Conservation (phyloP, 2,888 invertebrate species). For the Temnothorax unifasciatus region DNA sequence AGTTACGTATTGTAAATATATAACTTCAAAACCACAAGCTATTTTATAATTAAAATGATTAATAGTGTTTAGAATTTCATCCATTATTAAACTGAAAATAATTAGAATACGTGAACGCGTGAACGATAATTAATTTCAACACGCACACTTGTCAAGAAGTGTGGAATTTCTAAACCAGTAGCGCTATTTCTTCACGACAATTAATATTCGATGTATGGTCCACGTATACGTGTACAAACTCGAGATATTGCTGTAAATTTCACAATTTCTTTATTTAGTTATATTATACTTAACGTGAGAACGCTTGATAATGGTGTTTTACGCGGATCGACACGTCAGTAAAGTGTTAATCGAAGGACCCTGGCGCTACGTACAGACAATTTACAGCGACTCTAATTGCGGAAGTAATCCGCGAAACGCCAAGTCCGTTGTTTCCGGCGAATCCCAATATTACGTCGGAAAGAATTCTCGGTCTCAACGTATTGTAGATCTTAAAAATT, state of each 20-base stretch:
- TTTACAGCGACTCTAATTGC: constrained; percentile 28
- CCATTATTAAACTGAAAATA: neutral
- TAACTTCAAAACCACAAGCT: neutral
- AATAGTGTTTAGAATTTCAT: neutral
- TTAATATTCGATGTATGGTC: neutral
- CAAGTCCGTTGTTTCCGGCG: neutral
- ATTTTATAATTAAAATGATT: neutral
- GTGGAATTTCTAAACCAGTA: neutral
- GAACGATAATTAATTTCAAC: neutral
- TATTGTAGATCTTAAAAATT: neutral
- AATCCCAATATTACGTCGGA: neutral
- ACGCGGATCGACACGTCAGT: neutral
- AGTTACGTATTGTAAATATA: neutral
- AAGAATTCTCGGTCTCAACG: neutral
- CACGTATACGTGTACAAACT: neutral
- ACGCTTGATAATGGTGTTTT: neutral
- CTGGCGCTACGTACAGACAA: neutral
- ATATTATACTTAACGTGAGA: neutral
- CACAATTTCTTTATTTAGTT: neutral
- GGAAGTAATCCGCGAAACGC: neutral
- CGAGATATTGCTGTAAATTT: neutral
- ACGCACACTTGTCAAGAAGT: neutral
- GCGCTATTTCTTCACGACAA: neutral
- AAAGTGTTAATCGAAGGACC: neutral
- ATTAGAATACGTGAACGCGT: neutral